Evolutionary conservation across 2,113 vertebrate species (phyloP).

Genomic region (Peromyscus maniculatus): DNA sequence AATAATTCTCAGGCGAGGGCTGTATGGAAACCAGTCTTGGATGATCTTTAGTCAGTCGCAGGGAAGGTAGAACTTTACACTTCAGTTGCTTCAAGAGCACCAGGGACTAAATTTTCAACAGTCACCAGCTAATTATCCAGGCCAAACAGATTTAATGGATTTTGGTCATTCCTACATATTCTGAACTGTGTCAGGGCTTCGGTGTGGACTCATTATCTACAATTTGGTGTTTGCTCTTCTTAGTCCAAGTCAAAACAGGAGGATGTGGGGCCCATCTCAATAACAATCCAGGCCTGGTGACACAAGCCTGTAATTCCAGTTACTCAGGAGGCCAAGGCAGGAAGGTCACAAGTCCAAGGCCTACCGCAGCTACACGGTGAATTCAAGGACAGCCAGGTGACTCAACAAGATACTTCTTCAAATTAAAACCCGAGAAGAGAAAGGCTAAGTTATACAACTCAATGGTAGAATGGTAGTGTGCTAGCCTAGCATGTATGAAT

Average conservation of each 20-base stretch:
- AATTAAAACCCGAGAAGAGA: not conserved
- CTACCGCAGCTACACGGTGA: not conserved
- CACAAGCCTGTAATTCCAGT: not conserved
- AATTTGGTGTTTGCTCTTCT: not conserved
- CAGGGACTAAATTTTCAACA: not conserved
- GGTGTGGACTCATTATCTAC: not conserved
- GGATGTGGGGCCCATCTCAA: not conserved
- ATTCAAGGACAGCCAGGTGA: not conserved
- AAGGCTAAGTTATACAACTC: not conserved
- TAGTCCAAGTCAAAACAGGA: slow-evolving; percentile 26
- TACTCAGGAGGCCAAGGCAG: not conserved
- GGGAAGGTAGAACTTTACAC: not conserved
- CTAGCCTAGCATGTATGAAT: not conserved
- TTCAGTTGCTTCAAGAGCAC: slow-evolving; percentile 28
- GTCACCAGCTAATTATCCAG: not conserved
- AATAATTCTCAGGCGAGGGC: not conserved
- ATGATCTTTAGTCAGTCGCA: not conserved
- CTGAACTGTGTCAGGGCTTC: not conserved
- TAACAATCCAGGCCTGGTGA: not conserved
- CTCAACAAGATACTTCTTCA: not conserved
- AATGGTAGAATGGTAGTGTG: not conserved
- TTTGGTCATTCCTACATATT: not conserved
- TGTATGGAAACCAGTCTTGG: not conserved
- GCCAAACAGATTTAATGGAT: not conserved
- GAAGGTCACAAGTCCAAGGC: not conserved